Evolutionary conservation across 2,888 invertebrate species (phyloP).

Genomic region (Agrotis clavis): DNA sequence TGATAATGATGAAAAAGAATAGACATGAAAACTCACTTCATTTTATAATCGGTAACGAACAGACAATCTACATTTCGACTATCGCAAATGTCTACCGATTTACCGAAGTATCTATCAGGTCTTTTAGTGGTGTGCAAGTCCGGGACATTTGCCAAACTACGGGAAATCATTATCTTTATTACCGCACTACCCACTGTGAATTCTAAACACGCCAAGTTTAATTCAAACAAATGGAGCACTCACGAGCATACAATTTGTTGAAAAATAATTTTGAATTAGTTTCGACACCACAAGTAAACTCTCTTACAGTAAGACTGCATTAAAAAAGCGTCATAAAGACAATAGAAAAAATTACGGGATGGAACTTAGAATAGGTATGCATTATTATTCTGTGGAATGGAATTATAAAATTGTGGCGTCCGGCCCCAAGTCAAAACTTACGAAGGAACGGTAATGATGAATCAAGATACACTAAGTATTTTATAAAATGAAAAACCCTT

Average conservation of each 20-base stretch:
- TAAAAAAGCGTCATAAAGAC: too few relatives aligned
- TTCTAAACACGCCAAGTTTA: slow-evolving; percentile 39
- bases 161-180: slow-evolving; percentile 32
- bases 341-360: too few relatives aligned
- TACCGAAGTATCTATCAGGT: slow-evolving; percentile 9
- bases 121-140: slow-evolving; percentile 13
- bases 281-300: background rate
- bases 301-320: background rate
- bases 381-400: too few relatives aligned
- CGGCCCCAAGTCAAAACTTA: too few relatives aligned
- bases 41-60: background rate
- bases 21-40: background rate
- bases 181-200: slow-evolving; percentile 5
- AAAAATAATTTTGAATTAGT: background rate
- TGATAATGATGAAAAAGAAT: background rate
- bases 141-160: slow-evolving; percentile 39
- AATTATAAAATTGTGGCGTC: too few relatives aligned
- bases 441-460: too few relatives aligned
- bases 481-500: too few relatives aligned
- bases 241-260: slow-evolving; percentile 5
- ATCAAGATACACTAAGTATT: too few relatives aligned
- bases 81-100: slow-evolving; percentile 7
- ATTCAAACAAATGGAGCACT: slow-evolving; percentile 31
- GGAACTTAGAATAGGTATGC: too few relatives aligned
- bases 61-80: background rate